Evolutionary conservation across 2,888 invertebrate genomes (phyloP).

Genomic region (Chalcosyrphus nemorum): DNA sequence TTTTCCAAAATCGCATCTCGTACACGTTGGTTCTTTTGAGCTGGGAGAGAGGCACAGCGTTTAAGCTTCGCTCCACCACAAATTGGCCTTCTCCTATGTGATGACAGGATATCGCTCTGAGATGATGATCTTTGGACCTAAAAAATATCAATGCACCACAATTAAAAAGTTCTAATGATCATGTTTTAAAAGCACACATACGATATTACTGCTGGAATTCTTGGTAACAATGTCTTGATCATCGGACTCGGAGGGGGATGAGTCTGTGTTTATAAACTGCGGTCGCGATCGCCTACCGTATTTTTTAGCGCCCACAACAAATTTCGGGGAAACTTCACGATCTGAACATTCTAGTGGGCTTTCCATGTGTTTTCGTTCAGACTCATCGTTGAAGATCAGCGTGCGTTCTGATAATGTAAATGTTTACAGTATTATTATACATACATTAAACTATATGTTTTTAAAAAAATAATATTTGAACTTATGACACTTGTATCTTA

Average conservation of each 20-base stretch:
- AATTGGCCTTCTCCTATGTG: conserved; percentile 81
- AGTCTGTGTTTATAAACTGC: conserved; percentile 81
- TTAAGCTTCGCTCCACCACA: conserved; percentile 83
- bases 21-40: conserved; percentile 77
- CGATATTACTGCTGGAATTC: conserved; percentile 46
- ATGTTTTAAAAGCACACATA: conserved; percentile 38
- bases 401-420: conserved; percentile 76
- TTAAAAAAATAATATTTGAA: background rate
- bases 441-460: too few species aligned
- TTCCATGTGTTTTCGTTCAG: conserved; percentile 74
- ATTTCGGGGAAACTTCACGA: conserved; percentile 88
- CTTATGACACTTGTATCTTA: background rate
- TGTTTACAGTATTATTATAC: background rate
- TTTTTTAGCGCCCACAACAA: conserved; percentile 88
- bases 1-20: conserved; percentile 72
- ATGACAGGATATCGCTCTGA: conserved; percentile 83
- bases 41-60: conserved; percentile 84
- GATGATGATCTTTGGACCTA: conserved; percentile 84
- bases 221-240: conserved; percentile 74
- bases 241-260: conserved; percentile 81
- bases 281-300: conserved; percentile 89
- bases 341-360: conserved; percentile 84
- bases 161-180: background rate
- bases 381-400: conserved; percentile 77
- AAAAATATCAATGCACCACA: background rate